Evolutionary conservation across 1,140 invertebrate species (phyloP).

Genomic region (Hirudo medicinalis): DNA sequence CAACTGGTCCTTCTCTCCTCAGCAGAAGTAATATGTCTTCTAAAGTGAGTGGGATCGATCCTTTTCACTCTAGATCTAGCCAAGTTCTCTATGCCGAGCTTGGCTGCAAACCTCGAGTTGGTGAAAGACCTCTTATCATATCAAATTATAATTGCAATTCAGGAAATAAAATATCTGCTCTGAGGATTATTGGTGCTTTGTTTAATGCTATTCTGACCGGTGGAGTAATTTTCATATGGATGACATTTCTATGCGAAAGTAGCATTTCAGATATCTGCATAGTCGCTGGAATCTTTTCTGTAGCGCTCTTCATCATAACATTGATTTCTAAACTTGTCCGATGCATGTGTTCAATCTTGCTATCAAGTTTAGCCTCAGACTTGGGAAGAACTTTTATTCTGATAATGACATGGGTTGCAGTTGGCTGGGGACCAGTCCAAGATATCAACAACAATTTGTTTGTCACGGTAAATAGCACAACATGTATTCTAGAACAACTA

Average conservation of each 20-base stretch:
- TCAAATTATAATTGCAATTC: neutral
- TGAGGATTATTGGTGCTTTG: neutral
- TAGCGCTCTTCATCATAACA: neutral
- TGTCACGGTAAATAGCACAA: conserved; percentile 2
- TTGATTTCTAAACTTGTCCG: neutral
- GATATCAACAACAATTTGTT: neutral
- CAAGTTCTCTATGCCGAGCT: neutral
- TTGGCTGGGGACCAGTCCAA: neutral
- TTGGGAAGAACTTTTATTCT: neutral
- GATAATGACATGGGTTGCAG: neutral
- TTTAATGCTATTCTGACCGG: neutral
- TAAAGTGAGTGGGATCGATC: too few species aligned
- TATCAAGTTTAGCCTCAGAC: neutral
- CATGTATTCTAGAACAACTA: neutral
- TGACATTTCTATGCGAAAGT: neutral
- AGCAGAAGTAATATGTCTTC: too few species aligned
- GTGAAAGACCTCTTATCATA: neutral
- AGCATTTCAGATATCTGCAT: neutral
- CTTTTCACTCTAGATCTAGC: too few species aligned
- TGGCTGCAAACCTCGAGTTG: neutral
- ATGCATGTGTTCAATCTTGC: neutral
- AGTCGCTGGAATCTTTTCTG: neutral
- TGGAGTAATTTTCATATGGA: neutral
- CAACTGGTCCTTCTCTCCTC: too few species aligned
- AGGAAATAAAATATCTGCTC: neutral